phyloP scores from a whole-genome alignment of 2,113 vertebrate genomes.

The Oriolus oriolus region DNA sequence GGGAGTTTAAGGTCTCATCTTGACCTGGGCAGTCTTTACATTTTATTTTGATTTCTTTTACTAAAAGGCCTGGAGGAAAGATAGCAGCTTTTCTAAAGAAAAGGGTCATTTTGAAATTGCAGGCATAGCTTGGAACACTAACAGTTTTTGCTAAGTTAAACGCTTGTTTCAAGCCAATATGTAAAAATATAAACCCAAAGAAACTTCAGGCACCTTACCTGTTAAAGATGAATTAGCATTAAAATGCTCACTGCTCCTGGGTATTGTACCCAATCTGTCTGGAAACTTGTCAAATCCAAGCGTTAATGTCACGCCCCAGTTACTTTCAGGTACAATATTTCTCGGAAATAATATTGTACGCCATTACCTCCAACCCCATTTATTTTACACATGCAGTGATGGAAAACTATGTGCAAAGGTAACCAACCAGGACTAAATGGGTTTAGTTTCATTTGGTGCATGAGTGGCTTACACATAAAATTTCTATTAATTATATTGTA shows the following conservation, averaged over 20 bases:
- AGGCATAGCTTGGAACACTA: background rate
- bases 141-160: background rate
- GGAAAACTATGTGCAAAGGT: background rate
- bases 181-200: background rate
- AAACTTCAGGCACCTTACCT: background rate
- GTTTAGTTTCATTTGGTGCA: constrained; percentile 1
- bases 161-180: background rate
- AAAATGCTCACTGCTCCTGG: background rate
- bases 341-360: background rate
- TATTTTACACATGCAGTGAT: background rate
- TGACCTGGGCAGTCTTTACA: background rate
- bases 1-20: background rate
- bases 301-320: background rate
- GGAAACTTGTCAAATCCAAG: background rate
- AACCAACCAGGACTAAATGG: constrained; percentile 9
- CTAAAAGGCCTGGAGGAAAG: background rate
- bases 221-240: background rate
- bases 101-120: background rate
- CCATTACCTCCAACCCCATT: background rate
- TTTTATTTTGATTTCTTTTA: background rate
- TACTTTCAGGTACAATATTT: background rate
- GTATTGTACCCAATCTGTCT: background rate
- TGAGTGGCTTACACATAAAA: background rate
- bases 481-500: background rate
- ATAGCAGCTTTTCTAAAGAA: background rate